Evolutionary conservation across 2,888 invertebrate species (phyloP), one percentile per base, ranked within the genome.

Genomic region (Clusia tigrina): DNA sequence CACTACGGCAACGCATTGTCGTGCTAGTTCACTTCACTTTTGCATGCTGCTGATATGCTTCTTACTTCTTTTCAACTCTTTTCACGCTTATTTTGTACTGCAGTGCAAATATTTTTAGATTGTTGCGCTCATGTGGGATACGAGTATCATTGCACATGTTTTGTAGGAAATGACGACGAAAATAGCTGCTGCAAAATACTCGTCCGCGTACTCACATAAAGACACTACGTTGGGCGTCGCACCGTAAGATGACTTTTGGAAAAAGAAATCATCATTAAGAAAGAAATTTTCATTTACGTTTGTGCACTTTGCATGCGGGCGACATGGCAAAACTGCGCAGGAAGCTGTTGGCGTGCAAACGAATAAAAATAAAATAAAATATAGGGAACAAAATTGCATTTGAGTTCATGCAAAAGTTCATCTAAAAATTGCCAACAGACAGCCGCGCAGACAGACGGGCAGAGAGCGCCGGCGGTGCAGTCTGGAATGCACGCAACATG

Each of bases 101-200:
- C 12, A 32, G 12, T 32, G 12, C 32, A 9, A 6, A 32, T 42
- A 15, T n/a, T 15, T 42, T 6, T 42, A 42, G 3, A 42, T 57
- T 24, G 54, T 60, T 67, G 71, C 69, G 72, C 76, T 2, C 17
- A 22, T 52, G 52, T 52, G 52, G 18, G 52, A n/a, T 17, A 23
- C 72, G 64, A 56, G 69, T 67, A 77, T 77, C 76, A 78, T 74
- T 72, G 73, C 42, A 42, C 42, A 42, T 42, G 42, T 42, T 42
- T 3, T 42, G 42, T 5, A 10, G 42, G 42, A 42, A 15, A 42
- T 42, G 42, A 42, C 32, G 12, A 32, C 42, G 42, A 5, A 42
- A 42, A 42, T 42, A 42, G 42, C 42, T 15, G 42, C 42, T 15
- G 42, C 10, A 2, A 42, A 10, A 42, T 42, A 17, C n/a, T 10